Conservation (phyloP, 2,797 vertebrate species). For the Silurus aristotelis region DNA sequence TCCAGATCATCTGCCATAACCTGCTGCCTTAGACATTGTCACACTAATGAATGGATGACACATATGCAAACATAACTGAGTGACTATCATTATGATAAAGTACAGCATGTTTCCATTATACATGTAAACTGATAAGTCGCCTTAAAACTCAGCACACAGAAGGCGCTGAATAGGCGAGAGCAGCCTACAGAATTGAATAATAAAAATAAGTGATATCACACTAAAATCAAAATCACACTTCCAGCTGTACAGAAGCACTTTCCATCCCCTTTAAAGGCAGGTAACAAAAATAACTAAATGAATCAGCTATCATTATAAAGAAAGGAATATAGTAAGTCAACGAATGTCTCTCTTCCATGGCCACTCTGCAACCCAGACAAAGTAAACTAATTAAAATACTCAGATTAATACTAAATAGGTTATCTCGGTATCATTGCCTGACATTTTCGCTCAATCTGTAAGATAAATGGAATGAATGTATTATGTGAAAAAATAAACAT, state of each 20-base stretch:
- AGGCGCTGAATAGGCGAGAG: not conserved
- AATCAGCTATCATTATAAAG: not conserved
- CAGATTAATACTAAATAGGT: not conserved
- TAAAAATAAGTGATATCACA: not conserved
- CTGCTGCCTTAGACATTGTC: not conserved
- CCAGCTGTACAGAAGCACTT: not conserved
- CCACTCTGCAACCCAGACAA: not conserved
- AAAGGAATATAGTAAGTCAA: not conserved
- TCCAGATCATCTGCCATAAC: not conserved
- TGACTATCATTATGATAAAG: not conserved
- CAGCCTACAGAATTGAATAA: not conserved
- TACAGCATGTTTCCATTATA: not conserved
- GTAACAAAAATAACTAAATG: no score
- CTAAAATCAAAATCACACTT: not conserved
- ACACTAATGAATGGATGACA: not conserved
- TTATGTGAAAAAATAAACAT: not conserved
- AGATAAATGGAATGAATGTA: not conserved
- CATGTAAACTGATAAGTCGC: not conserved
- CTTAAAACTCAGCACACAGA: not conserved
- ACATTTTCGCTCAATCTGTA: not conserved
- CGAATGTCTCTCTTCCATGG: not conserved
- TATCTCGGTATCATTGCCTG: no score
- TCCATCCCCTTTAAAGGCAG: not conserved
- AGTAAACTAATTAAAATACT: not conserved
- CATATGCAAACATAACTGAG: not conserved